A percentile compares a stretch with the other conserved stretches of the same genome.
phyloP scores from a whole-genome alignment of 1,140 invertebrate species.

The Trachymyrmex septentrionalis region DNA sequence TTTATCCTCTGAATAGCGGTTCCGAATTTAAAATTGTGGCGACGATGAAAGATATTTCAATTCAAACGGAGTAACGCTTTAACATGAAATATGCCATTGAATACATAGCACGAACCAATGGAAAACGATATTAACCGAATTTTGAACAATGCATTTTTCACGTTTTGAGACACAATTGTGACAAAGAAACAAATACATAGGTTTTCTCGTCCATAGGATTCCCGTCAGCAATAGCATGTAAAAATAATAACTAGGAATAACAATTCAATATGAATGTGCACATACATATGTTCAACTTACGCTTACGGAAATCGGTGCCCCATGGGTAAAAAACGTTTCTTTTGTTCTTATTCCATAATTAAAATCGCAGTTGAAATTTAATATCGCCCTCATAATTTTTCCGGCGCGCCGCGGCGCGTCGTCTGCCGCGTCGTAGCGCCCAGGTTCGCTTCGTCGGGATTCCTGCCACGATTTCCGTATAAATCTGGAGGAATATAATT shows the following conservation, averaged over 20 bases:
- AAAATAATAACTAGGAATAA: constrained; percentile 77
- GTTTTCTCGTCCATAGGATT: constrained; percentile 39
- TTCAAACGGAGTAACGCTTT: constrained; percentile 15
- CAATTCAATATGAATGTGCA: constrained; percentile 19
- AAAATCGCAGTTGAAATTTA: constrained; percentile 84
- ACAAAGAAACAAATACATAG: constrained; percentile 52
- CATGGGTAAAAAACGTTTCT: constrained; percentile 41
- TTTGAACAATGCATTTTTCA: constrained; percentile 5
- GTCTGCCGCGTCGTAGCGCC: constrained; percentile 36
- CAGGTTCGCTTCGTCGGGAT: constrained; percentile 70
- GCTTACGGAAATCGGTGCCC: background rate
- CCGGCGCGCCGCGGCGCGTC: constrained; percentile 24
- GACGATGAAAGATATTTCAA: constrained; percentile 57
- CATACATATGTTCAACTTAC: background rate
- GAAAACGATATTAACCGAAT: constrained; percentile 37
- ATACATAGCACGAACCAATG: constrained; percentile 22
- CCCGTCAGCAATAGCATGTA: constrained; percentile 31
- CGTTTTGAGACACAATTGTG: constrained; percentile 7
- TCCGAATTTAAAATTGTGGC: constrained; percentile 50
- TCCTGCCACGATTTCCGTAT: constrained; percentile 76
- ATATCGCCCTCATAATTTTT: constrained; percentile 81
- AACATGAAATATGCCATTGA: background rate
- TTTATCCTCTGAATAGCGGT: constrained; percentile 50
- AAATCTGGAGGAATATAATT: constrained; percentile 81
- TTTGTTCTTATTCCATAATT: constrained; percentile 80